Conservation (phyloP, 2,113 vertebrate genomes). For the Gila orcuttii region DNA sequence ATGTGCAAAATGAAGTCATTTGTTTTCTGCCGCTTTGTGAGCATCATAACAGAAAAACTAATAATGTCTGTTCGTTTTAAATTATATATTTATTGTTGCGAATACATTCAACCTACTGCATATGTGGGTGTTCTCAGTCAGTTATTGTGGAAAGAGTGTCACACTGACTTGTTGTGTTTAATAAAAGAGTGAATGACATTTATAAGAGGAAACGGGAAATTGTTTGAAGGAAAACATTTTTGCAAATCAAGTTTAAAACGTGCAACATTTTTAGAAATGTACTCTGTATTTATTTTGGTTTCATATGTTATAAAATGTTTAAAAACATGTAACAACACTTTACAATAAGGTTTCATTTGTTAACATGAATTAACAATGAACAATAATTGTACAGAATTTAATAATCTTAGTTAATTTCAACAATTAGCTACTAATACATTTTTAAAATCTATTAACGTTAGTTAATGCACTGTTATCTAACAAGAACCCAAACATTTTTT, state of each 20-base stretch:
- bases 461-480: too few species aligned
- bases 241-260: background rate
- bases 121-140: background rate
- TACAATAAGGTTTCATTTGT: too few species aligned
- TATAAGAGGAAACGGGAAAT: too few species aligned
- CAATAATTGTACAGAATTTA: too few species aligned
- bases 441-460: too few species aligned
- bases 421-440: too few species aligned
- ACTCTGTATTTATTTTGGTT: background rate
- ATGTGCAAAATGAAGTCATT: background rate
- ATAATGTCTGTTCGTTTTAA: background rate
- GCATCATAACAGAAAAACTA: background rate
- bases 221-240: background rate
- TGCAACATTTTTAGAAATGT: background rate
- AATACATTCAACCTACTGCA: background rate
- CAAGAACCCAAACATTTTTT: too few species aligned
- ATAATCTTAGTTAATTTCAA: too few species aligned
- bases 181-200: background rate
- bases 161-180: background rate
- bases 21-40: constrained; percentile 2
- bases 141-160: background rate
- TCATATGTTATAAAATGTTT: too few species aligned
- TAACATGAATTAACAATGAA: too few species aligned
- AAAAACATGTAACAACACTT: too few species aligned
- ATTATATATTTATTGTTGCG: background rate